Conservation (phyloP, 2,113 vertebrate genomes). For the Ifrita kowaldi region DNA sequence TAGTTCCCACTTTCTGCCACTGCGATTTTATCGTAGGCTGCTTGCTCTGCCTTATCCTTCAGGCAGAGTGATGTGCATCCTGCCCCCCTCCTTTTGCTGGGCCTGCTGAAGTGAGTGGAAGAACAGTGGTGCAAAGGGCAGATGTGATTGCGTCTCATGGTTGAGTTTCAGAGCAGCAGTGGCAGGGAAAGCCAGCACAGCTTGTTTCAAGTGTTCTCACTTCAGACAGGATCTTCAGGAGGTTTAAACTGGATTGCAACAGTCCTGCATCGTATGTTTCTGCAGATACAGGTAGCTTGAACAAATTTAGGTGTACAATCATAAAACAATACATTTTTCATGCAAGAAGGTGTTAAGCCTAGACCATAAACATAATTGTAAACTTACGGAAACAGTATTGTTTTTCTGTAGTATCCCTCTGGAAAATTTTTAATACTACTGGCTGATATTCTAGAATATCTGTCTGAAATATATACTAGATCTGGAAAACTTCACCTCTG, state of each 20-base stretch:
- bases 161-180: not conserved
- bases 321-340: not conserved
- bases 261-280: fast-evolving
- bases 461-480: not conserved
- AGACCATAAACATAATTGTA: not conserved
- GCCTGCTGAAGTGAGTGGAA: not conserved
- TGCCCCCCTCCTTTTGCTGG: not conserved
- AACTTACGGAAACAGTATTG: not conserved
- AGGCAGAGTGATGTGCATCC: not conserved
- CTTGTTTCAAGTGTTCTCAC: not conserved
- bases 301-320: fast-evolving
- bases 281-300: not conserved
- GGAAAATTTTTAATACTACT: not conserved
- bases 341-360: not conserved
- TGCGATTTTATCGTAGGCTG: not conserved
- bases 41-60: not conserved
- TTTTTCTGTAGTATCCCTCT: not conserved
- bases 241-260: not conserved
- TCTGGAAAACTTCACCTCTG: not conserved
- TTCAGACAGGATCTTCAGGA: not conserved
- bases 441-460: not conserved
- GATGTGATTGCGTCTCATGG: not conserved
- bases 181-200: not conserved
- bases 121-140: not conserved
- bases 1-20: not conserved